Conservation (phyloP, 2,113 vertebrate species). For the Callionymus lyra region DNA sequence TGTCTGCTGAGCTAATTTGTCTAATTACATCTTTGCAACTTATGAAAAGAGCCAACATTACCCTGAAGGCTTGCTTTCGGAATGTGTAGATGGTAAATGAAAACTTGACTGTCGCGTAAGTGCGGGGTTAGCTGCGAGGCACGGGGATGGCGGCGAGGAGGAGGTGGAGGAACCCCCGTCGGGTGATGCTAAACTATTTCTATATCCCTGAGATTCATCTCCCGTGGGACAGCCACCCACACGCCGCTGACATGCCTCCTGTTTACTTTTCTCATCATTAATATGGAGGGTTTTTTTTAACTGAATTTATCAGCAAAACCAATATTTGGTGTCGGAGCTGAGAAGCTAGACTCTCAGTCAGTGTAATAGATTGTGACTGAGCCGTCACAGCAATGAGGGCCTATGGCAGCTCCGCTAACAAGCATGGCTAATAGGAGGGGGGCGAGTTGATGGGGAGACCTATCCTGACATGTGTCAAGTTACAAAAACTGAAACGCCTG, state of each 20-base stretch:
- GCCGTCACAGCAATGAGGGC: conserved; percentile 32
- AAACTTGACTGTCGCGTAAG: conserved; percentile 34
- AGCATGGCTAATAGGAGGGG: conserved; percentile 28
- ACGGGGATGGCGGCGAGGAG: conserved; percentile 15
- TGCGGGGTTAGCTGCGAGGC: conserved; percentile 30
- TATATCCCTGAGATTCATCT: conserved; percentile 41
- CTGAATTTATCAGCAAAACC: conserved; percentile 56
- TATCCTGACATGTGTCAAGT: conserved; percentile 15
- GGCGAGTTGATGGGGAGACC: conserved; percentile 9
- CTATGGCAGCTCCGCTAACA: conserved; percentile 45
- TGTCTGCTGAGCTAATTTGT: conserved; percentile 64
- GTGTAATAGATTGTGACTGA: conserved; percentile 49
- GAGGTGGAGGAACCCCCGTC: conserved; percentile 34
- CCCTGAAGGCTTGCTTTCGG: conserved; percentile 50
- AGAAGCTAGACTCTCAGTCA: conserved; percentile 32
- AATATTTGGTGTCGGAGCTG: conserved; percentile 55
- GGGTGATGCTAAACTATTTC: conserved; percentile 49
- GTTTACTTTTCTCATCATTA: conserved; percentile 54
- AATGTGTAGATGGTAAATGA: conserved; percentile 43
- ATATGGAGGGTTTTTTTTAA: conserved; percentile 20
- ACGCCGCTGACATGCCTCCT: conserved; percentile 41
- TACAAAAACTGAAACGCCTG: too few relatives aligned
- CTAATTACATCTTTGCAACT: conserved; percentile 68
- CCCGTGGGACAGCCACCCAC: conserved; percentile 47
- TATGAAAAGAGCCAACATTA: conserved; percentile 62